Conservation (phyloP, 2,797 vertebrate species). For the Dipus sagitta region DNA sequence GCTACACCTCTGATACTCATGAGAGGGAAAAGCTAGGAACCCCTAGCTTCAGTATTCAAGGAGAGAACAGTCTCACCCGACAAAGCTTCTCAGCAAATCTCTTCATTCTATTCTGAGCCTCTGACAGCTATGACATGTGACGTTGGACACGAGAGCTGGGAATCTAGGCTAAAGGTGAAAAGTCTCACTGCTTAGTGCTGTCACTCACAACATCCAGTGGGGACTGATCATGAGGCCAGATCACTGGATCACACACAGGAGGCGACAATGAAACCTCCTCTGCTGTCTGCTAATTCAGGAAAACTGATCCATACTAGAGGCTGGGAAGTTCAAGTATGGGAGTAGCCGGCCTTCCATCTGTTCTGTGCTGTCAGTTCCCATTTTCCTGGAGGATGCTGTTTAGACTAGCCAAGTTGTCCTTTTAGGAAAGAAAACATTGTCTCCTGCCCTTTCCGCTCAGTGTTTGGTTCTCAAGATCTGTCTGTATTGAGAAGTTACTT, state of each 20-base stretch:
- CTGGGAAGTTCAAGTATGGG: neutral
- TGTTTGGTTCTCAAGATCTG: neutral
- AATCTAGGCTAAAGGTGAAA: conserved; percentile 76
- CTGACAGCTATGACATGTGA: conserved; percentile 63
- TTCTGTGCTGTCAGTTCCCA: neutral
- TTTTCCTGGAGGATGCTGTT: neutral
- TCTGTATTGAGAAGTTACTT: neutral
- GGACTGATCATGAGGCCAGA: neutral
- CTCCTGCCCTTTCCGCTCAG: neutral
- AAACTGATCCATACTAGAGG: neutral
- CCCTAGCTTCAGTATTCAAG: neutral
- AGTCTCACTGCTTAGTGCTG: neutral
- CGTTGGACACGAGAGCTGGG: neutral
- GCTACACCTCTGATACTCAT: neutral
- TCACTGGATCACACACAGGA: neutral
- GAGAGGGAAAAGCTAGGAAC: neutral
- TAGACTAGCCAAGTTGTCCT: neutral
- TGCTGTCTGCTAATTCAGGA: neutral
- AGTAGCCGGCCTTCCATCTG: rapidly evolving
- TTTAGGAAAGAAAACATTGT: neutral
- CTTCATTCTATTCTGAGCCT: conserved; percentile 65
- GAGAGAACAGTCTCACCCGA: neutral
- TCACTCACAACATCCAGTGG: neutral
- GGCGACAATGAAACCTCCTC: neutral
- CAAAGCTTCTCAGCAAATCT: neutral